Evolutionary conservation across 1,140 invertebrate genomes (phyloP).

Genomic region (Rhopalosiphum padi): DNA sequence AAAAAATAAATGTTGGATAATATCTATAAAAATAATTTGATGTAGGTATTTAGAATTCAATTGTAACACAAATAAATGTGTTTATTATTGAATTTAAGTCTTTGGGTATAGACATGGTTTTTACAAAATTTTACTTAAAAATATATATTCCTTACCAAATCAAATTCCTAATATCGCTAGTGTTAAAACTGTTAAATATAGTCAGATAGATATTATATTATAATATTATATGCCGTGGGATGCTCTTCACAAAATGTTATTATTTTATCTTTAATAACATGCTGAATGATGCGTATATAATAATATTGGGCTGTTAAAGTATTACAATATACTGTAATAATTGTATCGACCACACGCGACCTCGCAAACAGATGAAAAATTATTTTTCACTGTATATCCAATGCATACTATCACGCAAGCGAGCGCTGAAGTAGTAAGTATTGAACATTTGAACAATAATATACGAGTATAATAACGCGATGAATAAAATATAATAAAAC

Average conservation of each 20-base stretch:
- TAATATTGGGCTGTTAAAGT: not conserved
- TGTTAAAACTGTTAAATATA: not conserved
- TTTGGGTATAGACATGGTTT: too few species aligned
- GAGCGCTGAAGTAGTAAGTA: not conserved
- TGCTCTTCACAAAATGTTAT: not conserved
- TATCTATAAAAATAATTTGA: too few species aligned
- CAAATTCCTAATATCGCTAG: not conserved
- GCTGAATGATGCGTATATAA: not conserved
- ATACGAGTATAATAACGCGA: conserved; percentile 25
- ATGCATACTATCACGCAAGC: not conserved
- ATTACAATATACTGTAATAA: not conserved
- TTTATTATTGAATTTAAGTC: too few species aligned
- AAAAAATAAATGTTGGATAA: too few species aligned
- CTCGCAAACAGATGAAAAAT: not conserved
- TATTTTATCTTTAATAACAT: not conserved
- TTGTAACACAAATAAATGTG: too few species aligned
- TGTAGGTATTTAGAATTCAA: too few species aligned
- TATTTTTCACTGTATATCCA: not conserved
- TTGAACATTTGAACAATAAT: not conserved
- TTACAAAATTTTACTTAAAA: too few species aligned
- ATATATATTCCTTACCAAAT: not conserved
- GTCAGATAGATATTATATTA: not conserved
- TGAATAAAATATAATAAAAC: conserved; percentile 33
- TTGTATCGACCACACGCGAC: not conserved
- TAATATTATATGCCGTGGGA: not conserved